Conservation (phyloP, 2,888 invertebrate genomes). For the Antheraea yamamai region DNA sequence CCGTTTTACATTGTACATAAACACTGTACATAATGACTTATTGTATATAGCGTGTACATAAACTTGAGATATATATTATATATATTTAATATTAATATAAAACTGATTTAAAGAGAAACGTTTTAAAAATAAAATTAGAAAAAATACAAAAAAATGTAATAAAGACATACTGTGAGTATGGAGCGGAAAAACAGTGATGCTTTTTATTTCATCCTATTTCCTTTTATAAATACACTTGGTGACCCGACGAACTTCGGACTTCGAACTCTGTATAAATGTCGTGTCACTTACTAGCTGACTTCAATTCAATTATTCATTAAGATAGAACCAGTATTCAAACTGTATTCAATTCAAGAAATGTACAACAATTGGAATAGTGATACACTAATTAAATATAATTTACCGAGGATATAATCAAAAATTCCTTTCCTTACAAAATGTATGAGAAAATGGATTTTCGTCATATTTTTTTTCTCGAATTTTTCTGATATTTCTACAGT, state of each 20-base stretch:
- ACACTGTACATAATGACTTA: constrained; percentile 44
- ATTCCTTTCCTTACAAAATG: too few species aligned
- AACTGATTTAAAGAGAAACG: constrained; percentile 74
- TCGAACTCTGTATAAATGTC: too few species aligned
- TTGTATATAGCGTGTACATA: constrained; percentile 78
- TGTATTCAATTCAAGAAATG: too few species aligned
- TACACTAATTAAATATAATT: too few species aligned
- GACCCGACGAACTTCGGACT: not conserved
- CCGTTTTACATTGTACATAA: constrained; percentile 39
- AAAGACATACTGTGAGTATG: constrained; percentile 80
- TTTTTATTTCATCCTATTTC: constrained; percentile 55
- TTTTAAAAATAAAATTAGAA: constrained; percentile 72
- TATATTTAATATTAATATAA: constrained; percentile 76
- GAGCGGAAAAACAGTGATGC: constrained; percentile 69
- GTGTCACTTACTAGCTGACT: too few species aligned
- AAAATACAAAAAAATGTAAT: constrained; percentile 73
- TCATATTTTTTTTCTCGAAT: too few species aligned
- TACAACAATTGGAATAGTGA: too few species aligned
- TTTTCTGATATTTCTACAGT: too few species aligned
- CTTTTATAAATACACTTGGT: not conserved
- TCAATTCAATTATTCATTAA: too few species aligned
- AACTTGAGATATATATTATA: constrained; percentile 69
- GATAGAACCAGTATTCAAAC: too few species aligned
- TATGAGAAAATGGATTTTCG: too few species aligned
- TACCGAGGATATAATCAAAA: too few species aligned